Percentiles rank a stretch among this genome's conserved stretches.
phyloP scores from a whole-genome alignment of 2,888 invertebrate genomes.

The Ditylenchus weischeri region DNA sequence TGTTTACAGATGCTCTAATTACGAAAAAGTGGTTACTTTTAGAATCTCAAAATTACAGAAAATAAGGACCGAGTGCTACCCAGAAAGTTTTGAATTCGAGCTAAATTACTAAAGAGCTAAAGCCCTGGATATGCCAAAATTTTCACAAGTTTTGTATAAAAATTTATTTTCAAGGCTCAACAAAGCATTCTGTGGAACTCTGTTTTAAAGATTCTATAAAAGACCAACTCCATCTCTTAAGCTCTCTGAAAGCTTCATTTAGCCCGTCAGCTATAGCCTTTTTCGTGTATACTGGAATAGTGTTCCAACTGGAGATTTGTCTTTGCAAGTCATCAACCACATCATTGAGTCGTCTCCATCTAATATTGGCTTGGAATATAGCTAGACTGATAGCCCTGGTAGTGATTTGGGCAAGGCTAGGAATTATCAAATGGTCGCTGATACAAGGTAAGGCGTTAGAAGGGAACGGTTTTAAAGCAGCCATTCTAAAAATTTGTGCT shows the following conservation, averaged over 20 bases:
- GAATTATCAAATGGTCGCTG: not conserved
- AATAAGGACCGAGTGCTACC: too few relatives aligned
- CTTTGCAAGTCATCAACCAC: slow-evolving; percentile 26
- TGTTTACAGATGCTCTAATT: too few relatives aligned
- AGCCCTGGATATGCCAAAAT: too few relatives aligned
- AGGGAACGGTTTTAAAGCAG: not conserved
- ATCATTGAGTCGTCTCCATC: slow-evolving; percentile 32
- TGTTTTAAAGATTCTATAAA: not conserved
- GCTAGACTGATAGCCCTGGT: slow-evolving; percentile 26
- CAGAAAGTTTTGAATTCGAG: too few relatives aligned
- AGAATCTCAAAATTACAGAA: too few relatives aligned
- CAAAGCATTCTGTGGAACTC: too few relatives aligned
- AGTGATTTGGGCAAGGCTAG: slow-evolving; percentile 18
- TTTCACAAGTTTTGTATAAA: too few relatives aligned
- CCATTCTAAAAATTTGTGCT: not conserved
- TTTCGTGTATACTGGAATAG: slow-evolving; percentile 20
- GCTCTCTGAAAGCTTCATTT: slow-evolving; percentile 29
- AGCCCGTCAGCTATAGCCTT: slow-evolving; percentile 24
- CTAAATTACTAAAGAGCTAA: too few relatives aligned
- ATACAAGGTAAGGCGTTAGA: not conserved
- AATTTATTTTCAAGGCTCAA: too few relatives aligned
- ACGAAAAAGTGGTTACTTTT: too few relatives aligned
- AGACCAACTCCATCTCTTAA: slow-evolving; percentile 32
- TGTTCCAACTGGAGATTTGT: slow-evolving; percentile 22
- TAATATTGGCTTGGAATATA: slow-evolving; percentile 30